Percentiles rank a stretch among this genome's conserved stretches.
Evolutionary conservation across 2,888 invertebrate genomes (phyloP).

Genomic region (Embidobia sp.): DNA sequence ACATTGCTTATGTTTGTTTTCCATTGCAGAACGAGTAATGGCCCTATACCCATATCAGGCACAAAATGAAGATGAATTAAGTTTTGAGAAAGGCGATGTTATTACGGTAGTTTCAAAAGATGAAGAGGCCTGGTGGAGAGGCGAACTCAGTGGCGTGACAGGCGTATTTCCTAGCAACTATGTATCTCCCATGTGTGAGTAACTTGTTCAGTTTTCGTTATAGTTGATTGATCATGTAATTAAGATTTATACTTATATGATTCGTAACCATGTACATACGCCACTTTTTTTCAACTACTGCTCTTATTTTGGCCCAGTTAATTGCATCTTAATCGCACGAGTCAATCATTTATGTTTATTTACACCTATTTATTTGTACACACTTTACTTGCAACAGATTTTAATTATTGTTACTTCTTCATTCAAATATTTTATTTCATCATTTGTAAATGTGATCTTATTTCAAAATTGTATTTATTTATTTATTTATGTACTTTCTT

Average conservation of each 20-base stretch:
- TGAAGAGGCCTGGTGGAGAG: constrained; percentile 99
- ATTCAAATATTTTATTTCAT: no score
- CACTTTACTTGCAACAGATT: no score
- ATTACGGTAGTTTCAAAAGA: constrained; percentile 94
- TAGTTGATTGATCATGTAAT: constrained; percentile 26
- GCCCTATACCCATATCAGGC: constrained; percentile 97
- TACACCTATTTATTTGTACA: no score
- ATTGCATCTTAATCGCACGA: neutral
- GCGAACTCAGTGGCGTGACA: constrained; percentile 93
- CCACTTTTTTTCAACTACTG: neutral
- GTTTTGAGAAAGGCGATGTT: constrained; percentile 95
- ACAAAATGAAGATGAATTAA: constrained; percentile 96
- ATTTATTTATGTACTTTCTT: no score
- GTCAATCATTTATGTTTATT: neutral
- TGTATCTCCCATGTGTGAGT: constrained; percentile 90
- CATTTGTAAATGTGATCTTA: no score
- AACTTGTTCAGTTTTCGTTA: constrained; percentile 64
- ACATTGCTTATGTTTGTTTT: constrained; percentile 8
- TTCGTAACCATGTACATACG: neutral
- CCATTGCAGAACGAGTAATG: constrained; percentile 89
- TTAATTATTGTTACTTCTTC: no score
- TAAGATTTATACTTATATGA: constrained; percentile 24
- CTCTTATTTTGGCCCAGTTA: neutral
- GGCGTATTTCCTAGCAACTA: constrained; percentile 99
- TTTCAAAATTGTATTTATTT: no score